phyloP scores from a whole-genome alignment of 2,888 invertebrate genomes.

The Agrochola macilenta region DNA sequence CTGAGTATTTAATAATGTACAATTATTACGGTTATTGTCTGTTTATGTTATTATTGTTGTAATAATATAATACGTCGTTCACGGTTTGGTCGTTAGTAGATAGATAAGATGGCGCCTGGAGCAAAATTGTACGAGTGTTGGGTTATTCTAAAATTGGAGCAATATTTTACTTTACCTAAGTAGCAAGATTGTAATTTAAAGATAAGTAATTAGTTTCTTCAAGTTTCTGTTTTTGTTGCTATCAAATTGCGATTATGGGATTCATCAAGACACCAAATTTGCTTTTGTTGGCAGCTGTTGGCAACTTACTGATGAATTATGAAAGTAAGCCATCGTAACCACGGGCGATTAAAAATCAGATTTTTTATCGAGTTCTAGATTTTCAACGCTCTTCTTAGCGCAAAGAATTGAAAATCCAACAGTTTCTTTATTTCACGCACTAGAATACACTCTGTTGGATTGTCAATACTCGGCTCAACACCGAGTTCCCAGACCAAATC shows the following conservation, averaged over 20 bases:
- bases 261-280: background rate
- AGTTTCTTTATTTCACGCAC: background rate
- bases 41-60: slow-evolving; percentile 24
- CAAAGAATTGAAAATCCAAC: background rate
- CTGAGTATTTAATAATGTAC: slow-evolving; percentile 40
- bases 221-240: background rate
- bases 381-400: background rate
- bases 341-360: background rate
- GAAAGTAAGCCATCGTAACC: background rate
- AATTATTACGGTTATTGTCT: slow-evolving; percentile 39
- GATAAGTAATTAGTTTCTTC: background rate
- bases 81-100: slow-evolving; percentile 33
- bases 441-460: background rate
- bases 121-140: background rate
- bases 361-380: background rate
- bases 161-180: background rate
- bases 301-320: background rate
- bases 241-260: too few species aligned
- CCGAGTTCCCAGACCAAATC: background rate
- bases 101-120: slow-evolving; percentile 6
- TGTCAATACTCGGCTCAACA: background rate
- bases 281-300: background rate
- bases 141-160: background rate
- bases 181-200: background rate
- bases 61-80: slow-evolving; percentile 17